Conservation (phyloP, 2,113 vertebrate genomes). For the Cryptoleucopteryx plumbea region DNA sequence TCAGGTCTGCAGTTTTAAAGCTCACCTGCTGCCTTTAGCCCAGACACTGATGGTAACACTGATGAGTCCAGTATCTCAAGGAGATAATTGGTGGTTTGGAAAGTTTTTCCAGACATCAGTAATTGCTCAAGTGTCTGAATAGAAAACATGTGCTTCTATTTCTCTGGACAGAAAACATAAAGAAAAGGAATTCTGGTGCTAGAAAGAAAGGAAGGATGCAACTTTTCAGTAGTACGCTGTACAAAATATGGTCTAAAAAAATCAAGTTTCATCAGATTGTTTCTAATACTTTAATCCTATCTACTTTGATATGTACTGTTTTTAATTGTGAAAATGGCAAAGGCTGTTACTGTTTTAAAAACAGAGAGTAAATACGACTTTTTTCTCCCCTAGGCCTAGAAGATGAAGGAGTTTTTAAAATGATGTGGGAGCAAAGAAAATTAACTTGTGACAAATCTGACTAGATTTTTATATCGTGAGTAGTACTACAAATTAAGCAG, state of each 20-base stretch:
- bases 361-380: not conserved
- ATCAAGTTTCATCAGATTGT: not conserved
- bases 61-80: not conserved
- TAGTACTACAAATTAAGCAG: not conserved
- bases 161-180: not conserved
- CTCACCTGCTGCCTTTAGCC: not conserved
- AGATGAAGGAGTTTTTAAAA: not conserved
- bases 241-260: not conserved
- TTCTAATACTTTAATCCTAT: not conserved
- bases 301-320: not conserved
- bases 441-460: not conserved
- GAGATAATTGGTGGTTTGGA: not conserved
- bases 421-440: not conserved
- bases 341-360: not conserved
- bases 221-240: not conserved
- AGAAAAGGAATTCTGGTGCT: not conserved
- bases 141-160: not conserved
- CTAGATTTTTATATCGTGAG: not conserved
- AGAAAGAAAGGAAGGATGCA: not conserved
- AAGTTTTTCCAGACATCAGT: not conserved
- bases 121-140: not conserved
- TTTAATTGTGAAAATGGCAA: not conserved
- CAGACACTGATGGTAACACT: not conserved
- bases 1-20: not conserved
- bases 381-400: not conserved